These are phyloP conservation scores for Catalaphyllia jardinei DNA, from an alignment of 64 coral and sea anemone genomes.

Conservation along the genomic window DNA sequence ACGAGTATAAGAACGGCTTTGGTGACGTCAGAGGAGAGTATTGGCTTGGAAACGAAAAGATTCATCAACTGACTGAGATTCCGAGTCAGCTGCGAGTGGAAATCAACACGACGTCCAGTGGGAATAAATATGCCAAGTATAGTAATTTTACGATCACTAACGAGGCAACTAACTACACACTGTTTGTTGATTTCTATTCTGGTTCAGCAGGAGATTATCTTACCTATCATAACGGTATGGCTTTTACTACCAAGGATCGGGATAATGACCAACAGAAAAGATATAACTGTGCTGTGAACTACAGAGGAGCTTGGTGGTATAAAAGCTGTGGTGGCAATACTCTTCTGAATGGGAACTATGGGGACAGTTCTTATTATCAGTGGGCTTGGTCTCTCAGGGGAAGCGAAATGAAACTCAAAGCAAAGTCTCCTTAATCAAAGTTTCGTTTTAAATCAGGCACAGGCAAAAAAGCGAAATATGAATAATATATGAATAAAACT, in stretches of 20 bases:
- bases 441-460: too few species aligned
- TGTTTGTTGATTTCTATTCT: conserved; percentile 47
- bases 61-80: conserved; percentile 45
- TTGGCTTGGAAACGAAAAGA: conserved; percentile 37
- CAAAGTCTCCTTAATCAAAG: background rate
- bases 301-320: conserved; percentile 59
- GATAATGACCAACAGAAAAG: conserved; percentile 53
- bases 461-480: too few species aligned
- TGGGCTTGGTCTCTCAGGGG: background rate
- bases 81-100: conserved; percentile 15
- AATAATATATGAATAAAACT: too few species aligned
- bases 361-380: background rate
- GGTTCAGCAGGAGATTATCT: conserved; percentile 22
- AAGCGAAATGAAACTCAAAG: conserved; percentile 11
- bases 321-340: conserved; percentile 21
- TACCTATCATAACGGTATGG: conserved; percentile 19
- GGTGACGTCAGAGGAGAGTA: background rate
- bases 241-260: conserved; percentile 50
- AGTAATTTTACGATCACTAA: conserved; percentile 48
- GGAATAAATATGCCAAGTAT: conserved; percentile 48
- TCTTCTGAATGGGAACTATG: conserved; percentile 30
- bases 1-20: conserved; percentile 32
- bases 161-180: conserved; percentile 17
- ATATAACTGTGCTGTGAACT: conserved; percentile 1
- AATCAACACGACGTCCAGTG: background rate